phyloP scores from a whole-genome alignment of 2,113 vertebrate genomes.

The Neotragus pygmaeus region DNA sequence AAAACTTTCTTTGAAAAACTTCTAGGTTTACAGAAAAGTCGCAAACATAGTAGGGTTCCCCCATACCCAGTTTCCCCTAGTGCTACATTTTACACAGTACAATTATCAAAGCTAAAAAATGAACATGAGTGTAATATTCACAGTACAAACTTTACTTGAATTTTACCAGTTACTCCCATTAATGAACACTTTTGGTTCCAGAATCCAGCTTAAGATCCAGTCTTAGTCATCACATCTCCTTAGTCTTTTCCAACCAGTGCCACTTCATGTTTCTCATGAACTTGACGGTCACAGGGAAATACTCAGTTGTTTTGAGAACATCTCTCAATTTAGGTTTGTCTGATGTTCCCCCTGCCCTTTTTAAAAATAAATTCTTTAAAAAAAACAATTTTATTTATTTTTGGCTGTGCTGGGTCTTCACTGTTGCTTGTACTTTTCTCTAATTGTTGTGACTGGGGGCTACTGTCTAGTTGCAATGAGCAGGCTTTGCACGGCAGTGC shows the following conservation, averaged over 20 bases:
- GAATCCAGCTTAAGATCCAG: neutral
- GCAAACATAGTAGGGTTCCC: neutral
- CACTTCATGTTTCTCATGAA: neutral
- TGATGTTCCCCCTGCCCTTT: neutral
- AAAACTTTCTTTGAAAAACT: constrained; percentile 1
- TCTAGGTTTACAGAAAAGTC: neutral
- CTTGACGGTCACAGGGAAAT: neutral
- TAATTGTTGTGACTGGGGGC: neutral
- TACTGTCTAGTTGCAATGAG: neutral
- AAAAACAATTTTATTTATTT: neutral
- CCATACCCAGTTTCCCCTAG: neutral
- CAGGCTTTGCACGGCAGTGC: neutral
- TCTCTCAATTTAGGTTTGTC: neutral
- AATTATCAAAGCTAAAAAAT: neutral
- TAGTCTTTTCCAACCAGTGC: neutral
- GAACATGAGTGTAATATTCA: neutral
- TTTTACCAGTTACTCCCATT: neutral
- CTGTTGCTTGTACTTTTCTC: neutral
- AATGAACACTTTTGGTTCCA: neutral
- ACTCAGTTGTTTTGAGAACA: neutral
- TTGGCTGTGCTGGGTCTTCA: neutral
- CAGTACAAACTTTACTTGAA: neutral
- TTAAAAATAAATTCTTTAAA: neutral
- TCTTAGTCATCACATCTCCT: neutral
- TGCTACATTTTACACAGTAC: neutral